Evolutionary conservation across 2,113 vertebrate species (phyloP).

Genomic region (Urocynchramus pylzowi): DNA sequence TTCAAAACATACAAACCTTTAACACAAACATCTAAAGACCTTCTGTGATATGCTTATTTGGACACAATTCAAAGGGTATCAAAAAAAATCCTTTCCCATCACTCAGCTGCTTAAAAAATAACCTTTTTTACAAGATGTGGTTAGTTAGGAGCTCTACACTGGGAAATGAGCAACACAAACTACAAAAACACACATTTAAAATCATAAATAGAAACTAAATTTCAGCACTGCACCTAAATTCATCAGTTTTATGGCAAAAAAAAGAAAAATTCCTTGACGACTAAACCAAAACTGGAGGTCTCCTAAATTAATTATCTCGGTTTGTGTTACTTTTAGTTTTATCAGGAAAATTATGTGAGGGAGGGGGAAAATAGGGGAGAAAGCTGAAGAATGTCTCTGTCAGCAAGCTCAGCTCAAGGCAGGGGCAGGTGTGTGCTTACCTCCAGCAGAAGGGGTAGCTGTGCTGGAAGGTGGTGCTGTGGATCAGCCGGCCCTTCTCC

Average conservation of each 20-base stretch:
- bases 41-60: background rate
- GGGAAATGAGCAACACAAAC: background rate
- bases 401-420: background rate
- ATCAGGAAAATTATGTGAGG: background rate
- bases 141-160: background rate
- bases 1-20: background rate
- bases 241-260: background rate
- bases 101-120: background rate
- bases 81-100: background rate
- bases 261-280: background rate
- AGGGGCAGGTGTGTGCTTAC: slow-evolving; percentile 63
- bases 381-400: background rate
- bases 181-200: background rate
- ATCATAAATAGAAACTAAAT: background rate
- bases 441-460: slow-evolving; percentile 99
- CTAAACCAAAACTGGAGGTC: background rate
- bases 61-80: background rate
- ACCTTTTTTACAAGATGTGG: background rate
- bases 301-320: background rate
- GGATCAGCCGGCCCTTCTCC: slow-evolving; percentile 86
- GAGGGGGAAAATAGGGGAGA: background rate
- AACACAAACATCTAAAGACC: background rate
- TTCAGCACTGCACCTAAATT: background rate
- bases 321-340: background rate
- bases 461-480: slow-evolving; percentile 81